Conservation (phyloP, 2,888 invertebrate species). For the Tholera decimalis region DNA sequence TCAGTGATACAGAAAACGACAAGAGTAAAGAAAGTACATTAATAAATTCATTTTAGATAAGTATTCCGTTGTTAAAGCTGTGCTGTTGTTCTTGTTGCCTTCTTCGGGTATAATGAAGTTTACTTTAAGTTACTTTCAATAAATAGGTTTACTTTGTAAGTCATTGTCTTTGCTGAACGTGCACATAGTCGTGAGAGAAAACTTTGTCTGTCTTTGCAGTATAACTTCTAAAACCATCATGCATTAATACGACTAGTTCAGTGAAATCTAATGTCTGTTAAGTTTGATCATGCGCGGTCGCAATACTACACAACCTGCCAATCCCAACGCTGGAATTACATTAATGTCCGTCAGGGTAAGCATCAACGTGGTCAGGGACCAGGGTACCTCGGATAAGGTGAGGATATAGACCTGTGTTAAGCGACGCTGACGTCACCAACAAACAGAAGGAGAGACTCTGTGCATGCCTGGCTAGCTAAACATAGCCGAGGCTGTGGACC, state of each 20-base stretch:
- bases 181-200: neutral
- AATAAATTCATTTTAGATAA: neutral
- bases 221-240: neutral
- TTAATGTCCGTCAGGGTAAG: neutral
- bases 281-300: neutral
- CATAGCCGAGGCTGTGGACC: too few relatives aligned
- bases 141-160: neutral
- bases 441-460: neutral
- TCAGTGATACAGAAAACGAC: neutral
- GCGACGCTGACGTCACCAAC: constrained; percentile 7
- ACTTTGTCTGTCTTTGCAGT: neutral
- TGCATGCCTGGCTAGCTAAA: neutral
- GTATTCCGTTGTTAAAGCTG: neutral
- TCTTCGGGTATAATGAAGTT: neutral
- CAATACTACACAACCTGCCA: constrained; percentile 4
- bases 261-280: neutral
- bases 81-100: neutral
- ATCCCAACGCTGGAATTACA: neutral
- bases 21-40: neutral
- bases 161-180: neutral
- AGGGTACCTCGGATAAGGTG: neutral
- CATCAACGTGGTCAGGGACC: neutral
- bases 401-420: neutral
- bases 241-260: neutral
- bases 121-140: neutral